Base-by-base conservation (phyloP, 2,113 vertebrate species). In the Nematolebias whitei region DNA sequence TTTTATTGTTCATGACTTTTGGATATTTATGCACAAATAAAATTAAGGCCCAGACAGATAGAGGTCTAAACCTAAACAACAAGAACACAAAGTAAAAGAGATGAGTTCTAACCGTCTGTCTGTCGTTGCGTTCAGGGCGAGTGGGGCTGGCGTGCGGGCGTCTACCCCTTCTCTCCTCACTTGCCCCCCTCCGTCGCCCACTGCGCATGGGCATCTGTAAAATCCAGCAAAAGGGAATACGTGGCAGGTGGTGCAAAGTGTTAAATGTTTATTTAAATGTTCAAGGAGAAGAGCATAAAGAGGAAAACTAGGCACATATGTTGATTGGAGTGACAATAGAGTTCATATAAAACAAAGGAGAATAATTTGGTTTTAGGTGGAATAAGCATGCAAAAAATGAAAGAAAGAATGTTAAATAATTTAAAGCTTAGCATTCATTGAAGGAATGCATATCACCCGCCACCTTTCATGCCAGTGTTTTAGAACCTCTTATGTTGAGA, bases 151-250 rank as follows among this genome's bases (percentile, higher is more conserved):
- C 55, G 80, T 93, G 91, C 5, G 91, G 92, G 67, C 93, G 91
- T 71, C 92, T 89, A 43, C 92, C 93, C 91, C 93, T 89, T 88
- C 92, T 89, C 84, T 89, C 87, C 87, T 89, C 90, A 40, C 92
- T 94, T 56, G 87, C 92, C 89, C 93, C 93, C 71, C 94, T 91
- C 81, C 91, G 86, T 58, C 93, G 84, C 92, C 96, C 93, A 89
- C 94, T 93, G 88, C 91, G 95, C 93, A 95, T 95, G 89, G 70
- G 92, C 95, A 96, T 91, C 92, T 93, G 80, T 59, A 84, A 48
- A 71, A 63, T 54, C 55, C 65, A 65, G 38, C 6, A 23, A 74
- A 50, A 38, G 55, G 52, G 43, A 58, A 57, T 58, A 63, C 16
- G 16, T 19, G n/a, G 41, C 49, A 18, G 49, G 39, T 51, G 24